Evolutionary conservation across 2,797 vertebrate genomes (phyloP), one percentile per base, ranked within the genome.

Genomic region (Ptychobarbus kaznakovi): DNA sequence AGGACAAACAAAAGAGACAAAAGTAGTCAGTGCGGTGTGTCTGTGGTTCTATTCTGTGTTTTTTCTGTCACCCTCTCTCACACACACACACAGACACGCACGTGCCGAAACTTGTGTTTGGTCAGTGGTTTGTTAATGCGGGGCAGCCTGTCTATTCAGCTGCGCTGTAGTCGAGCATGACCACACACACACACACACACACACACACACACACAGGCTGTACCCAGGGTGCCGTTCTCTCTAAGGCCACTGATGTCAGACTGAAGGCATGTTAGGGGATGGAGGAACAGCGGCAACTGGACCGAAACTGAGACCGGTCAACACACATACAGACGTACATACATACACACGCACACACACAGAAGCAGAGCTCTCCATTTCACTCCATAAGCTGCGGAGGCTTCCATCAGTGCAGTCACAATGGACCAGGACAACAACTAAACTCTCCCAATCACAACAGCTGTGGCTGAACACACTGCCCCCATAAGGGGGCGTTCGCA

Each of bases 221-320:
- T 68, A 35, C 84, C 70, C 70, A 86, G 58, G 84, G 78, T 88
- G 85, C 56, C 78, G 76, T 83, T 87, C 91, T 90, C 91, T 92
- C 87, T 90, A 93, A 90, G 91, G 92, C 90, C 85, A 92, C 93
- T 95, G 95, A 96, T 95, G 93, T 95, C 94, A 95, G 92, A 90
- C 90, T 91, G 84, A 91, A 95, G 93, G 93, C 93, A 95, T 94
- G 94, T 92, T 92, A 90, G 92, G 89, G 91, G 90, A 93, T 93
- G 90, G 94, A 94, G 93, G 90, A 94, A 92, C 92, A 93, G 94
- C 91, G 92, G 93, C 94, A 95, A 95, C 93, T 95, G 94, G 91
- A 93, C 91, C 90, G 92, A 95, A 93, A 93, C 90, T 90, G 92
- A 94, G 93, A 94, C 91, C 87, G 65, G 84, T 87, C 89, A 87